A percentile compares a stretch with the other conserved stretches of the same genome.
Conservation (phyloP, 2,797 vertebrate species). For the Huso huso region DNA sequence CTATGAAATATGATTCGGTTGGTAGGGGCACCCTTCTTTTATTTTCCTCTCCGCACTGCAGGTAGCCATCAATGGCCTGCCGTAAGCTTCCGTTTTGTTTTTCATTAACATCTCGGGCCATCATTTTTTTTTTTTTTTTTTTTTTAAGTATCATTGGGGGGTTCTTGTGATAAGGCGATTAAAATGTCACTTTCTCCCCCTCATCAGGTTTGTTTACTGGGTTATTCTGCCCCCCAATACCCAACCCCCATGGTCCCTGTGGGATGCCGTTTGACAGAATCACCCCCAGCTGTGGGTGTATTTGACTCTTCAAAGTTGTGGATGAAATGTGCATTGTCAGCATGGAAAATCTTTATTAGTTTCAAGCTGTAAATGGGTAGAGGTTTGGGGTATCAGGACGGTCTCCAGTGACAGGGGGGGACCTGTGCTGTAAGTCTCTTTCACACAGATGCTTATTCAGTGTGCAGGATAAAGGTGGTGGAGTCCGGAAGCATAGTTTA, state of each 20-base stretch:
- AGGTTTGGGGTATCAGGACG: slow-evolving; percentile 16
- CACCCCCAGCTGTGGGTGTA: slow-evolving; percentile 72
- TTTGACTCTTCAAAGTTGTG: slow-evolving; percentile 73
- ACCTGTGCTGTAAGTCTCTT: too few relatives aligned
- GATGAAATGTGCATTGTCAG: slow-evolving; percentile 76
- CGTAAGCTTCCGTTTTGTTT: slow-evolving; percentile 44
- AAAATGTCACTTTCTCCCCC: slow-evolving; percentile 43
- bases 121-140: slow-evolving; percentile 39
- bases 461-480: too few relatives aligned
- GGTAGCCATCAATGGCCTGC: slow-evolving; percentile 58
- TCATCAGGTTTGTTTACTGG: slow-evolving; percentile 42
- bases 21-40: slow-evolving; percentile 45
- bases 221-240: too few relatives aligned
- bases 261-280: slow-evolving; percentile 78
- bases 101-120: slow-evolving; percentile 33
- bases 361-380: slow-evolving; percentile 45
- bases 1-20: slow-evolving; percentile 51
- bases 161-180: slow-evolving; percentile 46
- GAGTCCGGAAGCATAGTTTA: too few relatives aligned
- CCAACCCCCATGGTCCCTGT: slow-evolving; percentile 55
- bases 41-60: slow-evolving; percentile 58
- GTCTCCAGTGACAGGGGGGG: too few relatives aligned
- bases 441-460: too few relatives aligned
- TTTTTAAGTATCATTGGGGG: slow-evolving; percentile 31
- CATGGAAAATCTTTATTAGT: slow-evolving; percentile 69